Evolutionary conservation across 2,797 vertebrate genomes (phyloP), one percentile per base, ranked within the genome.

Genomic region (Avahi laniger): DNA sequence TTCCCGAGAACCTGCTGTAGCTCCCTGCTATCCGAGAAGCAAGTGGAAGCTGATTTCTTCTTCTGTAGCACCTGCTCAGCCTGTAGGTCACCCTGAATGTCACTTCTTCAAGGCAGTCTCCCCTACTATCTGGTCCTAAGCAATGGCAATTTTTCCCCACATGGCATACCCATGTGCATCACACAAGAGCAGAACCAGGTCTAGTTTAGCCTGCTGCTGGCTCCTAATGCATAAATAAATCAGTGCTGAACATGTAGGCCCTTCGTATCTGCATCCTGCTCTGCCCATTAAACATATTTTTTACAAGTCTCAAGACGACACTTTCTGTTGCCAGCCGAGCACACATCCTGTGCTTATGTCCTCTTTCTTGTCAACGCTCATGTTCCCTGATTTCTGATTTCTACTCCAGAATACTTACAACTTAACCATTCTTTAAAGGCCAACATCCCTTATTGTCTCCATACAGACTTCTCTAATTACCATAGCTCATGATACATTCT

Each of bases 131-230:
- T 22, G 22, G 35, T 7, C 69, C 20, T 17, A 78, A 24, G 5
- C 35, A 7, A 54, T 14, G 7, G 5, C 33, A 12, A 3, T 14
- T 46, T 61, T n/a, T 35, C 33, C 41, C 35, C 30, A n/a, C 14
- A 4, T 52, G 50, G 46, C 41, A 8, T 10, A 69, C 0, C 14
- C 1, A 0, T 0, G 1, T 30, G 5, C 38, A 12, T n/a, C 5
- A 3, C 5, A 4, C 1, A 10, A 80, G 30, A 65, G 50, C 30
- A 48, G 54, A 33, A 2, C 11, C 15, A 80, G 22, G 65, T 38
- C 5, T 0, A 1, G 28, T 52, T 41, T 46, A 35, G 48, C 20
- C 14, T 4, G 38, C n/a, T 81, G 38, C 1, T 9, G 2, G 2
- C 33, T 67, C 50, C 0, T 43, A 0, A 35, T 12, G 18, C 10